Percentiles rank a stretch among this genome's conserved stretches.
Conservation (phyloP, 2,113 vertebrate species). For the Syrrhaptes paradoxus region DNA sequence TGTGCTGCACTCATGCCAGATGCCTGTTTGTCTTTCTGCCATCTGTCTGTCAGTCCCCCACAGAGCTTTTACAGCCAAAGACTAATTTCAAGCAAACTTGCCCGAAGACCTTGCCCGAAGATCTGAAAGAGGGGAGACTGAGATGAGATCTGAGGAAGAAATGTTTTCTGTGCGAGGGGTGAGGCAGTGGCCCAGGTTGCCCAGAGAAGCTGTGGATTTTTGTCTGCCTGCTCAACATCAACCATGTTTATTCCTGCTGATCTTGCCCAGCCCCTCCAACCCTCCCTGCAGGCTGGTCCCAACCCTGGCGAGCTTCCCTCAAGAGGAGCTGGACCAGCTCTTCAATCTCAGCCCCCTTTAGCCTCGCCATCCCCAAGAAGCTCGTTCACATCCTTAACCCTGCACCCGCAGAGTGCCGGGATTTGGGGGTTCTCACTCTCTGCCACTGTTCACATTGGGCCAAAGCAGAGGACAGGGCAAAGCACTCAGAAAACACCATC, state of each 20-base stretch:
- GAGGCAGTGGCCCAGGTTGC: too few species aligned
- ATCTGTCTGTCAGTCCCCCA: not conserved
- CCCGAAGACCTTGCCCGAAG: not conserved
- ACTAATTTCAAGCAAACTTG: not conserved
- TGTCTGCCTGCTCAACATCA: too few species aligned
- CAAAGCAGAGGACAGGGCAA: not conserved
- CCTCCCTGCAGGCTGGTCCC: too few species aligned
- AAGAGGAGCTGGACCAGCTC: not conserved
- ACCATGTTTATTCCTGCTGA: too few species aligned
- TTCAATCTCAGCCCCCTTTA: not conserved
- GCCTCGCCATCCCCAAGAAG: not conserved
- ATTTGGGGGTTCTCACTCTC: not conserved
- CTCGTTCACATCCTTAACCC: not conserved
- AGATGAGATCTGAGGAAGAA: too few species aligned
- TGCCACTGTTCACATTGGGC: not conserved
- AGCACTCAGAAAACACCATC: not conserved
- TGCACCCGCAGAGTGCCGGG: accelerated
- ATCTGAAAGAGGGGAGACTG: too few species aligned
- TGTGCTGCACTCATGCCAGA: not conserved
- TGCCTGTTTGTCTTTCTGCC: not conserved
- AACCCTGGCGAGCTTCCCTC: not conserved
- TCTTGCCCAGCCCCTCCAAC: too few species aligned
- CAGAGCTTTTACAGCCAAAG: not conserved
- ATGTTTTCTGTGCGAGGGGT: too few species aligned
- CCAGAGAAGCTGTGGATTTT: too few species aligned